Evolutionary conservation across 2,888 invertebrate species (phyloP).

Genomic region (Clivina fossor): DNA sequence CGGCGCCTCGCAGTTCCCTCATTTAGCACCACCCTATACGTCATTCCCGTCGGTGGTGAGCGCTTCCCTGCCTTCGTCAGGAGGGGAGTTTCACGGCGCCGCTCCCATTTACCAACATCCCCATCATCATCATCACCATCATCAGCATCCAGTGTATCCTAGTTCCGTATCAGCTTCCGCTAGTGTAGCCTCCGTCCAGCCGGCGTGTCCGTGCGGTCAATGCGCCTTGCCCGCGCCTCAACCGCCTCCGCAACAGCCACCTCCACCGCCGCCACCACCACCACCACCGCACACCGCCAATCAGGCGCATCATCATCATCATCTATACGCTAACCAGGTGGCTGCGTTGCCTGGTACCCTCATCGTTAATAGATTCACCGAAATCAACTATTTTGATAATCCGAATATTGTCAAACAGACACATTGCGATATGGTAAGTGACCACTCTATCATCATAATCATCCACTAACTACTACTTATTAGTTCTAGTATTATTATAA

Average conservation of each 20-base stretch:
- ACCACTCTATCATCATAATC: too few relatives aligned
- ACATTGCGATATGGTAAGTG: conserved; percentile 29
- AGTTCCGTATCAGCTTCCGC: conserved; percentile 44
- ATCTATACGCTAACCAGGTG: conserved; percentile 50
- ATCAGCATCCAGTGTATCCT: conserved; percentile 19
- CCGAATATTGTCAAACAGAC: conserved; percentile 27
- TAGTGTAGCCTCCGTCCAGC: conserved; percentile 52
- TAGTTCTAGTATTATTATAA: too few relatives aligned
- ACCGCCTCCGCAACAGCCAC: conserved; percentile 55
- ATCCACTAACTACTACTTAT: too few relatives aligned
- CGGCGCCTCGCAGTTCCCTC: conserved; percentile 54
- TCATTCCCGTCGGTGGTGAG: conserved; percentile 22
- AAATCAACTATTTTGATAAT: conserved; percentile 55
- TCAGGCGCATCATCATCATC: conserved; percentile 59
- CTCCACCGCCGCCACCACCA: conserved; percentile 54
- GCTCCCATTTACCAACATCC: conserved; percentile 29
- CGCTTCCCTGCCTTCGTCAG: conserved; percentile 23
- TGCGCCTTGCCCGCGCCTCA: conserved; percentile 44
- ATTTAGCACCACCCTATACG: conserved; percentile 53
- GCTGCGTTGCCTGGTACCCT: conserved; percentile 45
- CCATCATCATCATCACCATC: conserved; percentile 32
- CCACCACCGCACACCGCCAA: conserved; percentile 51
- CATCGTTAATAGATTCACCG: conserved; percentile 54
- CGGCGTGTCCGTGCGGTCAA: conserved; percentile 57
- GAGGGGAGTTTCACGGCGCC: conserved; percentile 22